A percentile compares a stretch with the other conserved stretches of the same genome.
Conservation (phyloP, 2,888 invertebrate genomes). For the Heliconius charithonia region DNA sequence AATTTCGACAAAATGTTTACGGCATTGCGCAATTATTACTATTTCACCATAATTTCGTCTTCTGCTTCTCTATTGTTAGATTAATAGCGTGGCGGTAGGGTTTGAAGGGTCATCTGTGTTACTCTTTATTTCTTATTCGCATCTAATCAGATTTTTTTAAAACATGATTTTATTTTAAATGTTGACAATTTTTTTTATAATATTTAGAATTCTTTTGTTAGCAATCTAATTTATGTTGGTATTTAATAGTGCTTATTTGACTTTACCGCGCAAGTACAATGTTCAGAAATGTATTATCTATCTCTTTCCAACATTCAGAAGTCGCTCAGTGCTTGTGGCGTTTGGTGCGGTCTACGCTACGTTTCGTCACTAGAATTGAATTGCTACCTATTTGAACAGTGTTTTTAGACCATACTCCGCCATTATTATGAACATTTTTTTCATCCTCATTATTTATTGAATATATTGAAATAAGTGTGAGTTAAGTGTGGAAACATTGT, state of each 20-base stretch:
- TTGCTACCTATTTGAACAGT: constrained; percentile 68
- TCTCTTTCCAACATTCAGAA: constrained; percentile 69
- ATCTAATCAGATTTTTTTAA: constrained; percentile 3
- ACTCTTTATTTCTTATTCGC: constrained; percentile 40
- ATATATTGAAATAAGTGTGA: constrained; percentile 35
- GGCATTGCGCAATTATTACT: constrained; percentile 28
- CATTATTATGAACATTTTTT: constrained; percentile 70
- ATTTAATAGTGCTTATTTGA: constrained; percentile 63
- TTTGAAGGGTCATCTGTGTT: constrained; percentile 44
- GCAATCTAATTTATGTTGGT: constrained; percentile 13
- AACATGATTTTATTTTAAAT: neutral
- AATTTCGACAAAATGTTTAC: neutral
- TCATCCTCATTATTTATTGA: constrained; percentile 58
- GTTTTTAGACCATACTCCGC: constrained; percentile 78
- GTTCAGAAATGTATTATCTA: constrained; percentile 66
- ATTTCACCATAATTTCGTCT: constrained; percentile 55
- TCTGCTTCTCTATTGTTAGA: constrained; percentile 49
- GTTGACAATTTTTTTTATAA: neutral
- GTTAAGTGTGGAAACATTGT: constrained; percentile 47
- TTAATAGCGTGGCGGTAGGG: constrained; percentile 56
- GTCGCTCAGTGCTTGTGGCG: constrained; percentile 58
- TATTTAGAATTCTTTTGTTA: constrained; percentile 2
- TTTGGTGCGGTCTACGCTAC: constrained; percentile 64
- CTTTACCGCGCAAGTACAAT: constrained; percentile 79
- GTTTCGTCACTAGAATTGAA: constrained; percentile 75